Evolutionary conservation across 1,140 invertebrate species (phyloP).

Genomic region (Pseudomyrmex cubaensis): DNA sequence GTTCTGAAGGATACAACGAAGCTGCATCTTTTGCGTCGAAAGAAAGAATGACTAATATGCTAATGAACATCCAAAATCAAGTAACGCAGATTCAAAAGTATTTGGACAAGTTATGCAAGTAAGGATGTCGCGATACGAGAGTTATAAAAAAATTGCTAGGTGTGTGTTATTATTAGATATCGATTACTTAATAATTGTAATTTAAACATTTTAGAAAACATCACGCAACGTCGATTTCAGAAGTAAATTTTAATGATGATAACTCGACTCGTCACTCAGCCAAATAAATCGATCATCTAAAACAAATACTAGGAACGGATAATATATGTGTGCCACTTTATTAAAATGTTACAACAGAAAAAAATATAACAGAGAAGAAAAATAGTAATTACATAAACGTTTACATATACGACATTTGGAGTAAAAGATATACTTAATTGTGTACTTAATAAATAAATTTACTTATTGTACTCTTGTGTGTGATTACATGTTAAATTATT

Average conservation of each 20-base stretch:
- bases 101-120: conserved; percentile 71
- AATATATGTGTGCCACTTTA: background rate
- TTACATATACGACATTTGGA: too few species aligned
- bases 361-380: background rate
- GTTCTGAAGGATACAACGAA: background rate
- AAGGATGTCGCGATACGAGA: background rate
- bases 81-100: conserved; percentile 53
- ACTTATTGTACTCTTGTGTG: background rate
- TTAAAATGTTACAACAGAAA: background rate
- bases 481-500: background rate
- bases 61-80: conserved; percentile 56
- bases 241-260: background rate
- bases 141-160: too few species aligned
- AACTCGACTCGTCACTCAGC: background rate
- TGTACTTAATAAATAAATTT: background rate
- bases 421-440: too few species aligned
- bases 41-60: conserved; percentile 25
- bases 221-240: background rate
- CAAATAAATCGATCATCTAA: conserved; percentile 34
- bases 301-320: background rate
- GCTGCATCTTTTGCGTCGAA: background rate
- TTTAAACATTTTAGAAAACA: conserved; percentile 60
- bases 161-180: too few species aligned
- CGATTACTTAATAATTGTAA: background rate
- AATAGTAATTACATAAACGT: background rate